Conservation (phyloP, 30 jellyfish, hydroid and myxozoan genomes). For the Turritopsis rubra region DNA sequence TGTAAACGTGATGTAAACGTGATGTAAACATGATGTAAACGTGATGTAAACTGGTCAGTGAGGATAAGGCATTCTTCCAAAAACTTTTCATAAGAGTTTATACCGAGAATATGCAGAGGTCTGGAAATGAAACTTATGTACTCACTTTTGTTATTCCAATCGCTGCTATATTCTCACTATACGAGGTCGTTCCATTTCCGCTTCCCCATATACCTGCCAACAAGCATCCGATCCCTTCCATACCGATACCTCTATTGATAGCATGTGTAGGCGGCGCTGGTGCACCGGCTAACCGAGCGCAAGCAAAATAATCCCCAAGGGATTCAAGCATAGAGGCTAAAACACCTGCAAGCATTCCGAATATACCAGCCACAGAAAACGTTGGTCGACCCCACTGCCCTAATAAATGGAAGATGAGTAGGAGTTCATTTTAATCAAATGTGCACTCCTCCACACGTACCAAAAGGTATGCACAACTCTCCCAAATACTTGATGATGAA, state of each 20-base stretch:
- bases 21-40: too few species aligned
- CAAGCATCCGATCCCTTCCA: slow-evolving; percentile 94
- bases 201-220: slow-evolving; percentile 96
- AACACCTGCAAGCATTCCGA: slow-evolving; percentile 96
- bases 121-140: too few species aligned
- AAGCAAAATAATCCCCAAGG: slow-evolving; percentile 93
- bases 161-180: slow-evolving; percentile 96
- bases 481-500: not conserved
- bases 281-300: slow-evolving; percentile 94
- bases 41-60: too few species aligned
- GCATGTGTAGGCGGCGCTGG: slow-evolving; percentile 99
- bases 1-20: too few species aligned
- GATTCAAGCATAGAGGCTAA: slow-evolving; percentile 93
- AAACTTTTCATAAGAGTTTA: too few species aligned
- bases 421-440: not conserved
- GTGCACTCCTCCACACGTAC: not conserved
- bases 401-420: not conserved
- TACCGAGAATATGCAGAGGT: too few species aligned
- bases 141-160: slow-evolving; percentile 89
- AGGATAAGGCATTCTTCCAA: too few species aligned
- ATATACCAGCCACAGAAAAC: slow-evolving; percentile 53
- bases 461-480: not conserved
- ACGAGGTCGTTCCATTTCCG: slow-evolving; percentile 96
- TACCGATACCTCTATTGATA: slow-evolving; percentile 81
- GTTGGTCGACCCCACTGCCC: slow-evolving; percentile 99